Percentiles rank a stretch among this genome's conserved stretches.
These are phyloP conservation scores for Bovichtus diacanthus DNA, from an alignment of 2,797 vertebrate genomes.

Conservation along the genomic window DNA sequence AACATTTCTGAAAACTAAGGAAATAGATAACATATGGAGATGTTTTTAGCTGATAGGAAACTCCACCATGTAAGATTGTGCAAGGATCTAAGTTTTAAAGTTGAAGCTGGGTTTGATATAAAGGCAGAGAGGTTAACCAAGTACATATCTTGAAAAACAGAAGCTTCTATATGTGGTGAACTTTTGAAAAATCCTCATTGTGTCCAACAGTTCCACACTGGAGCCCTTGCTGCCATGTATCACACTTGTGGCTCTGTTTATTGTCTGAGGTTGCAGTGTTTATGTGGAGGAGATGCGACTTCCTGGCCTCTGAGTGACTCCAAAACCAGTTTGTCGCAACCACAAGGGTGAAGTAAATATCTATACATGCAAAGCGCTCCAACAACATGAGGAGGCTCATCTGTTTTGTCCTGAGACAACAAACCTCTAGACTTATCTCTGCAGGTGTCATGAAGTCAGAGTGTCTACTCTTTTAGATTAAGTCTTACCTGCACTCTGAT, in stretches of 20 bases:
- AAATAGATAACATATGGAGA: slow-evolving; percentile 46
- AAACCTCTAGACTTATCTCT: slow-evolving; percentile 36
- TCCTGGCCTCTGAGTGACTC: slow-evolving; percentile 45
- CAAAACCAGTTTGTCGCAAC: slow-evolving; percentile 44
- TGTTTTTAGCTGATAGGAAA: slow-evolving; percentile 25
- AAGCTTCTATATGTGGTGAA: slow-evolving; percentile 42
- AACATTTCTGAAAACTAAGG: slow-evolving; percentile 8
- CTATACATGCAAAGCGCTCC: slow-evolving; percentile 35
- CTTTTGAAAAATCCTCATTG: slow-evolving; percentile 34
- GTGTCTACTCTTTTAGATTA: slow-evolving; percentile 5
- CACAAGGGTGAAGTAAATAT: slow-evolving; percentile 40
- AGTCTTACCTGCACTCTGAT: not conserved
- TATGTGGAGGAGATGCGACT: slow-evolving; percentile 30
- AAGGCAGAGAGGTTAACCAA: slow-evolving; percentile 20
- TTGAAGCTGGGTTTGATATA: not conserved
- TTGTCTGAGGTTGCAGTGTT: slow-evolving; percentile 41
- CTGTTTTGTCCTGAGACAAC: slow-evolving; percentile 43
- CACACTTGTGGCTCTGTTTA: slow-evolving; percentile 32
- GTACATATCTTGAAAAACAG: slow-evolving; percentile 37
- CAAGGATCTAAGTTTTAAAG: not conserved
- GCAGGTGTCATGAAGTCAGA: slow-evolving; percentile 12
- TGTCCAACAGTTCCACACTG: slow-evolving; percentile 9
- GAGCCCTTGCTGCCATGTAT: slow-evolving; percentile 28
- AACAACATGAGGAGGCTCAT: slow-evolving; percentile 29
- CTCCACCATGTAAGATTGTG: not conserved